These are phyloP conservation scores for Cyprinodon brontotheroides DNA, from an alignment of 2,113 vertebrate genomes.

Conservation along the genomic window DNA sequence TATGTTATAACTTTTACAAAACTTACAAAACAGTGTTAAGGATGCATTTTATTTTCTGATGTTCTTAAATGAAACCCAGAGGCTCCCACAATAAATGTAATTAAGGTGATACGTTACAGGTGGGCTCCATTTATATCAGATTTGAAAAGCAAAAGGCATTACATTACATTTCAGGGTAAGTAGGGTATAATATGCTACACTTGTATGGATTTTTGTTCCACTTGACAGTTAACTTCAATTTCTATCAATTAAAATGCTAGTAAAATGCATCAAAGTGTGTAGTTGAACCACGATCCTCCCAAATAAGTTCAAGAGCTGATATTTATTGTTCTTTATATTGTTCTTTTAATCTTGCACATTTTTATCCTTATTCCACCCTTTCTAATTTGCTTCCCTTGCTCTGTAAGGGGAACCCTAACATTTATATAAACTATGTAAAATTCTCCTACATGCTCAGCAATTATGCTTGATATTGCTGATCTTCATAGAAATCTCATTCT, in stretches of 20 bases:
- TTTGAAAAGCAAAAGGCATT: no score
- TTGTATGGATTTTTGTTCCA: not conserved
- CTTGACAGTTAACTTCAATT: not conserved
- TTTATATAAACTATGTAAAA: constrained; percentile 58
- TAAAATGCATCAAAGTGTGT: not conserved
- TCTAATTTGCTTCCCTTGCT: constrained; percentile 14
- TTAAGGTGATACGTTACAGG: no score
- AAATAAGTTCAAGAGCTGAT: not conserved
- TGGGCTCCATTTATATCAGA: no score
- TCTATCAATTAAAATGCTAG: not conserved
- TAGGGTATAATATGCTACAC: no score
- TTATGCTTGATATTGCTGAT: constrained; percentile 60
- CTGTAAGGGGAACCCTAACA: constrained; percentile 27
- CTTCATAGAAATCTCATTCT: constrained; percentile 46
- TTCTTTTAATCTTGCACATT: not conserved
- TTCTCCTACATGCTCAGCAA: constrained; percentile 55
- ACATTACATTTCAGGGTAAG: no score
- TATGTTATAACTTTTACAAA: no score
- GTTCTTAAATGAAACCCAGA: no score
- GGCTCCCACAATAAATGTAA: no score
- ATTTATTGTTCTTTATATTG: not conserved
- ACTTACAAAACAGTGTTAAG: no score
- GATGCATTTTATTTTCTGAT: no score
- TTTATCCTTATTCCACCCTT: not conserved
- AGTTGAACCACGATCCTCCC: not conserved